These are phyloP conservation scores for Hyppa rectilinea DNA, from an alignment of 2,888 invertebrate species.

Conservation along the genomic window DNA sequence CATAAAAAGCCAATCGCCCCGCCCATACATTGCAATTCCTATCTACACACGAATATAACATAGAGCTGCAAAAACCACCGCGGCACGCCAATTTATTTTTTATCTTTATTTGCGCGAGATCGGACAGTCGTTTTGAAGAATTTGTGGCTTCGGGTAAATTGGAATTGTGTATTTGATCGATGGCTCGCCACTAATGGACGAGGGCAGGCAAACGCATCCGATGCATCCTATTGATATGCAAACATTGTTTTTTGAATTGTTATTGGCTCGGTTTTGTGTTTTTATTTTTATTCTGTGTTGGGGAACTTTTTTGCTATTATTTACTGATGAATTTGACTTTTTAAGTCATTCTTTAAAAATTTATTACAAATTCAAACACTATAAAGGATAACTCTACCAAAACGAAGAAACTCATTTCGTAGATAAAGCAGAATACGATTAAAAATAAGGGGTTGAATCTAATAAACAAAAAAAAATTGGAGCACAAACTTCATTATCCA, in stretches of 20 bases:
- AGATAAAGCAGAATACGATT: conserved; percentile 47
- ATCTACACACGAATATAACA: conserved; percentile 62
- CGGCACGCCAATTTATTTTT: conserved; percentile 75
- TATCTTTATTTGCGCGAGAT: conserved; percentile 78
- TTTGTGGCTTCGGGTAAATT: conserved; percentile 89
- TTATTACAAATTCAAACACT: conserved; percentile 23
- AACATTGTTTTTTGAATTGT: conserved; percentile 72
- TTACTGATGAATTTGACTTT: conserved; percentile 36
- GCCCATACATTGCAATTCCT: conserved; percentile 49
- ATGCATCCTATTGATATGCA: conserved; percentile 81
- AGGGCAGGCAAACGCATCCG: conserved; percentile 71
- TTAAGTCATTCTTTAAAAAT: conserved; percentile 18
- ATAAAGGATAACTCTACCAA: conserved; percentile 1
- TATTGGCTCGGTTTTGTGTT: conserved; percentile 58
- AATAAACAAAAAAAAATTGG: conserved; percentile 74
- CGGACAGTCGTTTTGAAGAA: conserved; percentile 86
- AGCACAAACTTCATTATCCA: conserved; percentile 77
- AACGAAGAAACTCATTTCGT: conserved; percentile 25
- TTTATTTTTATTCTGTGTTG: conserved; percentile 46
- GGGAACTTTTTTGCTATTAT: conserved; percentile 41
- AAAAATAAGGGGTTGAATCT: conserved; percentile 71
- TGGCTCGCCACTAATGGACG: conserved; percentile 81
- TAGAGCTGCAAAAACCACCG: conserved; percentile 66
- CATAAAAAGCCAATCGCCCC: conserved; percentile 55
- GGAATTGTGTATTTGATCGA: conserved; percentile 88